Base-by-base conservation (phyloP, 2,113 vertebrate species). In the Empidonax traillii region DNA sequence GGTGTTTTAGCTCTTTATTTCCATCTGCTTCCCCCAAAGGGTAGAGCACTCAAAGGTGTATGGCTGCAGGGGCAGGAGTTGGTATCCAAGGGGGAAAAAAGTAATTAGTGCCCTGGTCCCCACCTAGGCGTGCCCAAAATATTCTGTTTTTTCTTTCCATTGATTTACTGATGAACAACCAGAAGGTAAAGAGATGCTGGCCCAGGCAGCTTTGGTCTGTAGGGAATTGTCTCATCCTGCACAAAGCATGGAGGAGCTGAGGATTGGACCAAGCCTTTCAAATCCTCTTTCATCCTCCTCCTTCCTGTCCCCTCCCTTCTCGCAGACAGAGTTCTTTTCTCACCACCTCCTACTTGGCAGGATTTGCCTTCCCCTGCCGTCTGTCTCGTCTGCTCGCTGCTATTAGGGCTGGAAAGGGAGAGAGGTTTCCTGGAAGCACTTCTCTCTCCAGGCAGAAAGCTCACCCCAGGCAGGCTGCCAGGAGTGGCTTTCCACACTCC, bases 381-480 rank as follows among this genome's bases (percentile, higher is more conserved):
- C 78, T 76, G 74, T 47, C 87, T 53, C 7, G 1, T 94, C 88
- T 94, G 93, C 65, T 74, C 5, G 0, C 66, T 82, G 39, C 69
- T 74, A 4, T 73, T 69, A 68, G 74, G 35, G 44, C 41, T 74
- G 75, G 49, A 68, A 71, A 53, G 82, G n/a, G n/a, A n/a, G 39
- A 47, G 69, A 81, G 7, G 44, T 92, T 91, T 94, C 85, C 81
- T 94, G 94, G 74, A 90, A 93, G 52, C 71, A 51, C 39, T 85
- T 65, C 33, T 88, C 65, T 82, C 79, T 66, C 51, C 87, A 85
- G 84, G 71, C 90, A 51, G 84, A 53, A 39, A 76, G 31, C 59
- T 63, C 21, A 49, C 13, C 7, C 10, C 46, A 46, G 83, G 83
- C 87, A 3, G 11, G 25, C 41, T 85, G 90, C 95, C 95, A 90